Conservation (phyloP, 2,113 vertebrate genomes). For the Psilopsiagon aurifrons region DNA sequence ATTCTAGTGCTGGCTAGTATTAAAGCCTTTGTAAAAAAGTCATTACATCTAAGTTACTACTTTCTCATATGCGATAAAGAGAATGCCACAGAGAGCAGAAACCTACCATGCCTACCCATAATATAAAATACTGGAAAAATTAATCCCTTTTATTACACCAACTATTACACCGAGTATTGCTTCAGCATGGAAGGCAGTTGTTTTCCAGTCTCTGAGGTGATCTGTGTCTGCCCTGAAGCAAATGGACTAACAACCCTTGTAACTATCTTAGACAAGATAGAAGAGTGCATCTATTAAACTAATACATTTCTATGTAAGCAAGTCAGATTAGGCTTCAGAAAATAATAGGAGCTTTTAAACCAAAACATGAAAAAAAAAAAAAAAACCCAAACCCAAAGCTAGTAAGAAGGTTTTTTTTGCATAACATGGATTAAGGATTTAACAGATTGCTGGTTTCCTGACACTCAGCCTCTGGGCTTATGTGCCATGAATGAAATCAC, state of each 20-base stretch:
- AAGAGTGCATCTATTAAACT: neutral
- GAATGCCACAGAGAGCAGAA: neutral
- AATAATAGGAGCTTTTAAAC: neutral
- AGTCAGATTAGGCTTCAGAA: neutral
- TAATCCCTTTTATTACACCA: neutral
- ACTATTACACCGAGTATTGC: neutral
- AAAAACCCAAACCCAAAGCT: neutral
- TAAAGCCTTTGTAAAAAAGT: neutral
- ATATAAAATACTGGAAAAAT: neutral
- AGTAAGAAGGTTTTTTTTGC: slow-evolving; percentile 2
- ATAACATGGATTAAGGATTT: slow-evolving; percentile 1
- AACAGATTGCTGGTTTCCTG: slow-evolving; percentile 25
- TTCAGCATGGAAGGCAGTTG: neutral
- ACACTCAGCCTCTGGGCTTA: slow-evolving; percentile 4
- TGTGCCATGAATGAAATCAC: slow-evolving; percentile 24
- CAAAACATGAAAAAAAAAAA: neutral
- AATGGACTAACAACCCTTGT: neutral
- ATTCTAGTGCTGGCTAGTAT: neutral
- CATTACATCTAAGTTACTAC: neutral
- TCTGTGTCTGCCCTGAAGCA: neutral
- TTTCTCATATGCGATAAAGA: neutral
- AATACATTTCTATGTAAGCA: neutral
- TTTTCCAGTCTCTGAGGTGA: slow-evolving; percentile 20
- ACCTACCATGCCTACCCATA: neutral
- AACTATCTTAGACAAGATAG: neutral